These are phyloP conservation scores for Cynocephalus volans DNA, from an alignment of 2,113 vertebrate species.

Conservation along the genomic window DNA sequence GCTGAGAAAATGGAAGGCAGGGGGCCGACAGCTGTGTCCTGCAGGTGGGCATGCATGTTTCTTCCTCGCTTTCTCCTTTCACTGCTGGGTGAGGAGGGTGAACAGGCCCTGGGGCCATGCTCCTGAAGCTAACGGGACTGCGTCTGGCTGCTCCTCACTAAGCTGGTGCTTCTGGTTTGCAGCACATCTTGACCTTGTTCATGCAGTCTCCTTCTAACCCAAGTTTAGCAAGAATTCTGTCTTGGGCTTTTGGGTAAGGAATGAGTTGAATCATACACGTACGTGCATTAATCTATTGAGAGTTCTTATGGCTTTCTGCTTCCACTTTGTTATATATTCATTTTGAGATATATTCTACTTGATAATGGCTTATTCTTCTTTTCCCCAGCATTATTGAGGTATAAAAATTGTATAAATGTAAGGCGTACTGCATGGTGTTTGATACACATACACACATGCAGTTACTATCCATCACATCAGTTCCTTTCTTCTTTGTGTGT, in stretches of 20 bases:
- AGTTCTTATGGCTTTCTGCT: not conserved
- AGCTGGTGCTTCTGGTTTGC: not conserved
- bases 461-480: too few relatives aligned
- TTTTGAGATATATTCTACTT: not conserved
- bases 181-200: not conserved
- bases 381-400: not conserved
- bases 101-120: too few relatives aligned
- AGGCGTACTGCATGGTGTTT: not conserved
- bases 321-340: too few relatives aligned
- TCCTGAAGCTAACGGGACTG: not conserved
- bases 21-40: too few relatives aligned
- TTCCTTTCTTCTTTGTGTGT: too few relatives aligned
- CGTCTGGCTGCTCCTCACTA: accelerated
- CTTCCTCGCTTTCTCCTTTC: not conserved
- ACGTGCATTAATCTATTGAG: not conserved
- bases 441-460: not conserved
- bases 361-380: not conserved
- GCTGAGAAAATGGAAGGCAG: too few relatives aligned
- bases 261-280: not conserved
- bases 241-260: not conserved
- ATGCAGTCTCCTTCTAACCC: too few relatives aligned
- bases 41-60: not conserved
- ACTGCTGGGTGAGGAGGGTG: too few relatives aligned
- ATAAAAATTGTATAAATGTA: not conserved
- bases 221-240: not conserved